Percentiles rank a stretch among this genome's conserved stretches.
phyloP scores from a whole-genome alignment of 2,113 vertebrate genomes.

The Oryctolagus cuniculus region DNA sequence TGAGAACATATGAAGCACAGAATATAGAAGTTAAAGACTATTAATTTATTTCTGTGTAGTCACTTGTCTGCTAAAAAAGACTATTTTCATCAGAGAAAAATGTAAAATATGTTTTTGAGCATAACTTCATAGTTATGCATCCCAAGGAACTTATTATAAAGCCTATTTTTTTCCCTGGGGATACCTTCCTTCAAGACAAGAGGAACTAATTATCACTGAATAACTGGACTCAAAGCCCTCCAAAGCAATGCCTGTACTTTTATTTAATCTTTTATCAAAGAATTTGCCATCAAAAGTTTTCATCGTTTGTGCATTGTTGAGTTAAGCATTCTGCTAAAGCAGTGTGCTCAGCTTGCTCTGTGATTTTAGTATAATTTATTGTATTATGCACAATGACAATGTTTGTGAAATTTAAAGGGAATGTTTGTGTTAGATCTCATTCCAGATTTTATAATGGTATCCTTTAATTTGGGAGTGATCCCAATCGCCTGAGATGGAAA shows the following conservation, averaged over 20 bases:
- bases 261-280: slow-evolving; percentile 32
- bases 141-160: neutral
- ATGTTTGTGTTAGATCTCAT: neutral
- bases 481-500: neutral
- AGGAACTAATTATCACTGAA: slow-evolving; percentile 53
- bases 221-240: neutral
- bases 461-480: neutral
- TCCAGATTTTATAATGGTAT: slow-evolving; percentile 20
- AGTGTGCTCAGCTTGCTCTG: neutral
- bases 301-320: neutral
- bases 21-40: neutral
- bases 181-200: neutral
- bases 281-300: neutral
- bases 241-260: neutral
- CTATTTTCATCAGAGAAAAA: neutral
- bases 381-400: neutral
- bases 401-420: neutral
- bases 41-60: neutral
- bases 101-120: neutral
- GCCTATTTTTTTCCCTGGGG: neutral
- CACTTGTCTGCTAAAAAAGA: neutral
- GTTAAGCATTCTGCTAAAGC: neutral
- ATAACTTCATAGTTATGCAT: neutral
- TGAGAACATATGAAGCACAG: neutral
- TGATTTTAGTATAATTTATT: neutral